These are phyloP conservation scores for Raja brachyura DNA, from an alignment of 2,113 vertebrate genomes.

Conservation along the genomic window DNA sequence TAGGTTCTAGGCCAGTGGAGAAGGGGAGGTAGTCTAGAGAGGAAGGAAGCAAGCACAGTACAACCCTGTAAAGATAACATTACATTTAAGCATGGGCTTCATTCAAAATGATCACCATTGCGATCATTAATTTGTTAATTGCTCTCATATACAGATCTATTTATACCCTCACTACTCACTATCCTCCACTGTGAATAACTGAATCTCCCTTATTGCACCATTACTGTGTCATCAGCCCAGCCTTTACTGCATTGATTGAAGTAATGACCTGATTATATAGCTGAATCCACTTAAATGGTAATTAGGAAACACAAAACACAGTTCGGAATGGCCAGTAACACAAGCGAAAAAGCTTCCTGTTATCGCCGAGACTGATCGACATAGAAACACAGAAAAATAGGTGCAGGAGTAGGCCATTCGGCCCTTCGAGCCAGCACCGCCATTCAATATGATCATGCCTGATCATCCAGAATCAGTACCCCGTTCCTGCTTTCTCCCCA, in stretches of 20 bases:
- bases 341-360: too few species aligned
- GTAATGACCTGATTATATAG: not conserved
- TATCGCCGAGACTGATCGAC: too few species aligned
- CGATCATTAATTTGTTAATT: conserved; percentile 30
- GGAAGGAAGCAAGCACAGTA: not conserved
- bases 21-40: not conserved
- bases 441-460: too few species aligned
- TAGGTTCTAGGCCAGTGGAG: too few species aligned
- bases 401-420: too few species aligned
- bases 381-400: too few species aligned
- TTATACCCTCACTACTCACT: conserved; percentile 13
- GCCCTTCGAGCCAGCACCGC: too few species aligned
- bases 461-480: too few species aligned
- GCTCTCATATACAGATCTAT: not conserved
- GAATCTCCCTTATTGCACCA: not conserved
- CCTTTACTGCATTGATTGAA: not conserved
- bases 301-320: not conserved
- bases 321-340: too few species aligned
- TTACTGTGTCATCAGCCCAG: conserved; percentile 1
- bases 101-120: not conserved
- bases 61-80: not conserved
- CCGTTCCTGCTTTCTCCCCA: too few species aligned
- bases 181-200: not conserved
- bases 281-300: not conserved
- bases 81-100: not conserved